phyloP scores from a whole-genome alignment of 37 sponge, comb jelly and placozoan genomes.

The Geodia barretti region DNA sequence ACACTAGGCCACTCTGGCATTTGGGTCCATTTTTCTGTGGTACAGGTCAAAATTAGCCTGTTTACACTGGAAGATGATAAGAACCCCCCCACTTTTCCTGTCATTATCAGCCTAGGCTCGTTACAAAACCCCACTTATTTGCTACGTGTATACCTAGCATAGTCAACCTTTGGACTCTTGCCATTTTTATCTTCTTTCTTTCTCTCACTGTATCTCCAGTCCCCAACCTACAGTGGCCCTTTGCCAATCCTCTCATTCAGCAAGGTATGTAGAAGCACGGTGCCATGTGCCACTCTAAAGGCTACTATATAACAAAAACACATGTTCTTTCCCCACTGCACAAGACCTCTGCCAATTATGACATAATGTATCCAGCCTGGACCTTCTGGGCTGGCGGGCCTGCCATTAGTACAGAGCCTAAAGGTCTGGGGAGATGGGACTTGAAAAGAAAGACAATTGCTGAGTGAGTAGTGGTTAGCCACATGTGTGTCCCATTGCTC shows the following conservation, averaged over 20 bases:
- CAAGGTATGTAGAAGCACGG: slow-evolving; percentile 34
- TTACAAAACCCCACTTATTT: too few relatives aligned
- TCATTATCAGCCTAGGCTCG: too few relatives aligned
- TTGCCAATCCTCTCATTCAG: slow-evolving; percentile 90
- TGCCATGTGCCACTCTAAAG: neutral
- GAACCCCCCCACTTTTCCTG: too few relatives aligned
- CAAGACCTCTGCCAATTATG: slow-evolving; percentile 65
- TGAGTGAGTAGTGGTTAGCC: slow-evolving; percentile 6
- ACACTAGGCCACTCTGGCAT: too few relatives aligned
- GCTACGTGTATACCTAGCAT: too few relatives aligned
- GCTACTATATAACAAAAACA: neutral
- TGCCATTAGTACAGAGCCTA: slow-evolving; percentile 75
- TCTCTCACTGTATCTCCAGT: slow-evolving; percentile 49
- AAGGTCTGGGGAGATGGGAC: slow-evolving; percentile 85
- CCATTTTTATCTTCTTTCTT: neutral
- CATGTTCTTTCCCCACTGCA: neutral
- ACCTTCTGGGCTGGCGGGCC: slow-evolving; percentile 94
- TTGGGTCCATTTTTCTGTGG: too few relatives aligned
- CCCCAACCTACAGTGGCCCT: slow-evolving; percentile 41
- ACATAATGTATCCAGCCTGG: slow-evolving; percentile 96
- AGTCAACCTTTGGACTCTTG: neutral
- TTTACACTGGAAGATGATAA: too few relatives aligned
- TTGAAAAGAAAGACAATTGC: slow-evolving; percentile 68
- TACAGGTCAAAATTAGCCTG: too few relatives aligned
- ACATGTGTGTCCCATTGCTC: neutral